phyloP scores from a whole-genome alignment of 2,797 vertebrate genomes.

The Tadarida brasiliensis region DNA sequence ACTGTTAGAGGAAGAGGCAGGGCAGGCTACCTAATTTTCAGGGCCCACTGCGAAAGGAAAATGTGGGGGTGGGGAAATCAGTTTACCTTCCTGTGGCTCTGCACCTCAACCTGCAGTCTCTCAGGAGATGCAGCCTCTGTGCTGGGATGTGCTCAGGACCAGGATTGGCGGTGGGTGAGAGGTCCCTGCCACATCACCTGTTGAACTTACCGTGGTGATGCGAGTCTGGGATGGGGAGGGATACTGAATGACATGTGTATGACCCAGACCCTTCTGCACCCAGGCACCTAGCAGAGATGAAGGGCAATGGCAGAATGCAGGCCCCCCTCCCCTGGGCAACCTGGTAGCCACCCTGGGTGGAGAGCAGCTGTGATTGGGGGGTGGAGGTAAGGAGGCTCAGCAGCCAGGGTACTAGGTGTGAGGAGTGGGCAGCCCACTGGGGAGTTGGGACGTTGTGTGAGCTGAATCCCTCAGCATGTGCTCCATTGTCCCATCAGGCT shows the following conservation, averaged over 20 bases:
- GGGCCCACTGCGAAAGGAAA: background rate
- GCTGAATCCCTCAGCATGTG: background rate
- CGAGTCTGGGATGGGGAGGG: background rate
- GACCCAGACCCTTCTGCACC: background rate
- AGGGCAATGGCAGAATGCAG: background rate
- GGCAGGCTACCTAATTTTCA: background rate
- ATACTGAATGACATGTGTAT: background rate
- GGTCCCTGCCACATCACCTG: background rate
- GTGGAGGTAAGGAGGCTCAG: background rate
- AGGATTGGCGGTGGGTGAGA: background rate
- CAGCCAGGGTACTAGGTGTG: background rate
- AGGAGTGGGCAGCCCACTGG: background rate
- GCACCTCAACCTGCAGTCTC: background rate
- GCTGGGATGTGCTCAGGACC: background rate
- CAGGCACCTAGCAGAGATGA: background rate
- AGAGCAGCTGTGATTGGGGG: background rate
- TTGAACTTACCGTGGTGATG: background rate
- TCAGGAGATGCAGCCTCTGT: background rate
- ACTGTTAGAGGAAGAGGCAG: background rate
- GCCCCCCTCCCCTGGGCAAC: too few relatives aligned
- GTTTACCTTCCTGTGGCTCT: background rate
- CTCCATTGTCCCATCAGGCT: background rate
- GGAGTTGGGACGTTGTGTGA: background rate
- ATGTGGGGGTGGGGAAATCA: background rate
- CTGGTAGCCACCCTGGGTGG: background rate